phyloP scores from a whole-genome alignment of 1,140 invertebrate species.

The Dreissena polymorpha region DNA sequence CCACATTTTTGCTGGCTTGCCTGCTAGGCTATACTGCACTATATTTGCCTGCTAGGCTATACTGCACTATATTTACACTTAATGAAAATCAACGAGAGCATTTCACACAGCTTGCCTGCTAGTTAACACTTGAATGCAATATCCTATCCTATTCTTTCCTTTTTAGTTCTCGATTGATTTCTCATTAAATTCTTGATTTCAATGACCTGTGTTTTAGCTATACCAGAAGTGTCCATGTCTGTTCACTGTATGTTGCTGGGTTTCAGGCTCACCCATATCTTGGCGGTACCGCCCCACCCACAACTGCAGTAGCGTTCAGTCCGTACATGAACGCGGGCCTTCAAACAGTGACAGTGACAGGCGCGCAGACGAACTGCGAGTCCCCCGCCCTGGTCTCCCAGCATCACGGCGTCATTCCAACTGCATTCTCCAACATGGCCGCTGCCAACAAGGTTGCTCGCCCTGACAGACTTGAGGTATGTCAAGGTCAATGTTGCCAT shows the following conservation, averaged over 20 bases:
- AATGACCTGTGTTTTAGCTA: too few species aligned
- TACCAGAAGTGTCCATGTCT: too few species aligned
- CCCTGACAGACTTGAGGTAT: constrained; percentile 97
- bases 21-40: too few species aligned
- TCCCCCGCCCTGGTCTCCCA: constrained; percentile 57
- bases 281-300: constrained; percentile 59
- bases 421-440: constrained; percentile 81
- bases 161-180: too few species aligned
- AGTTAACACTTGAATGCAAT: too few species aligned
- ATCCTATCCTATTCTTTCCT: too few species aligned
- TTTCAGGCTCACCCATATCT: constrained; percentile 55
- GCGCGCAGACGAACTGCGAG: constrained; percentile 56
- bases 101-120: too few species aligned
- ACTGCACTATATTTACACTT: too few species aligned
- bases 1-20: too few species aligned
- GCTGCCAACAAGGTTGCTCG: constrained; percentile 94
- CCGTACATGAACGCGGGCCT: constrained; percentile 64
- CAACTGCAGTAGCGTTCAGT: constrained; percentile 64
- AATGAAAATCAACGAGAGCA: too few species aligned
- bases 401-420: constrained; percentile 68
- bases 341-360: constrained; percentile 62
- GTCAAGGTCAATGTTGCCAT: constrained; percentile 65
- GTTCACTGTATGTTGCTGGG: not conserved
- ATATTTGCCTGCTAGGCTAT: too few species aligned
- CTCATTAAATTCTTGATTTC: too few species aligned